A percentile compares a stretch with the other conserved stretches of the same genome.
phyloP scores from a whole-genome alignment of 2,113 vertebrate species.

The Hemiscyllium ocellatum region DNA sequence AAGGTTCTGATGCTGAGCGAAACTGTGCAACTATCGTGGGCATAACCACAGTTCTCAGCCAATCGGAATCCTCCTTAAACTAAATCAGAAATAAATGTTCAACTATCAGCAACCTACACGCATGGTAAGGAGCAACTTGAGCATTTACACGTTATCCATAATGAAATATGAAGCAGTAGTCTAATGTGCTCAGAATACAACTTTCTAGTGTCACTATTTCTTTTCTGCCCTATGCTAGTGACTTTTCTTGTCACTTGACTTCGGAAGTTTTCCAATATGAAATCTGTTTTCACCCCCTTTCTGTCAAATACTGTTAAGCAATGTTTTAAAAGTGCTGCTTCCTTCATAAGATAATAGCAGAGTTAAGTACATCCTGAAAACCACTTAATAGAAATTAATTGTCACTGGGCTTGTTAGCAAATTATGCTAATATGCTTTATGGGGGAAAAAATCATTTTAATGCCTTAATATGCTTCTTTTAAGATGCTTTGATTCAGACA shows the following conservation, averaged over 20 bases:
- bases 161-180: slow-evolving; percentile 34
- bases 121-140: slow-evolving; percentile 34
- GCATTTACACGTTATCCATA: slow-evolving; percentile 32
- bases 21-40: slow-evolving; percentile 35
- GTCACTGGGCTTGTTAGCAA: not conserved
- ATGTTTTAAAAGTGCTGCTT: not conserved
- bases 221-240: not conserved
- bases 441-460: not conserved
- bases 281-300: not conserved
- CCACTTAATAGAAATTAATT: not conserved
- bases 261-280: slow-evolving; percentile 1
- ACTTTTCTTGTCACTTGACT: slow-evolving; percentile 28
- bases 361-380: not conserved
- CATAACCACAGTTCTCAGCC: slow-evolving; percentile 37
- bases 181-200: slow-evolving; percentile 5
- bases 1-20: slow-evolving; percentile 37
- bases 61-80: slow-evolving; percentile 36
- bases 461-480: not conserved
- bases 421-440: not conserved
- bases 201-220: not conserved
- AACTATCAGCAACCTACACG: slow-evolving; percentile 29
- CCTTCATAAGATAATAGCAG: slow-evolving; percentile 14
- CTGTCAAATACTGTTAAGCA: not conserved
- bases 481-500: not conserved
- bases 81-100: slow-evolving; percentile 36